Evolutionary conservation across 2,113 vertebrate species (phyloP).

Genomic region (Podocnemis expansa): DNA sequence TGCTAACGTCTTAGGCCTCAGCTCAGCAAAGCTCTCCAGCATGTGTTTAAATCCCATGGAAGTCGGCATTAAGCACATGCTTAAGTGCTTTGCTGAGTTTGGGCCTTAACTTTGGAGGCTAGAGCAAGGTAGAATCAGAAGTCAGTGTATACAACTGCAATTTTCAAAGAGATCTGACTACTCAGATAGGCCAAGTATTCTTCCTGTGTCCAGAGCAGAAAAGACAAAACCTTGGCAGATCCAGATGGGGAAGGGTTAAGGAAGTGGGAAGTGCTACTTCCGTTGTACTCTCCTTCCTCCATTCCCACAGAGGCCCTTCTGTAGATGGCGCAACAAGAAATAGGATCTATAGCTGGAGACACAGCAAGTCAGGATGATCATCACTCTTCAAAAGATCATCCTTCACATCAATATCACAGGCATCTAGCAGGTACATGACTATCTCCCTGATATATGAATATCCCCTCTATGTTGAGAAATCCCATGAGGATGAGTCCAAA

Average conservation of each 20-base stretch:
- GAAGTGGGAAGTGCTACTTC: not conserved
- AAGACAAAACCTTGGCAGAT: not conserved
- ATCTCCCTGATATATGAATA: not conserved
- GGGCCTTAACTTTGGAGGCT: not conserved
- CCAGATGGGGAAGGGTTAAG: not conserved
- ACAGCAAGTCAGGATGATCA: not conserved
- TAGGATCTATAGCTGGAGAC: not conserved
- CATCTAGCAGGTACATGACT: not conserved
- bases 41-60: not conserved
- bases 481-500: not conserved
- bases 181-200: not conserved
- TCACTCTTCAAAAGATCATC: not conserved
- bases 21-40: not conserved
- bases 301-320: too few relatives aligned
- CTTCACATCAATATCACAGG: not conserved
- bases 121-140: not conserved
- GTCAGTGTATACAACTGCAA: not conserved
- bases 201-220: fast-evolving
- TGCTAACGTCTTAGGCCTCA: not conserved
- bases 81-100: not conserved
- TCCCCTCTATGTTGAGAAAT: not conserved
- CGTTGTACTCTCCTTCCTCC: too few relatives aligned
- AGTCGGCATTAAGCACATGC: fast-evolving
- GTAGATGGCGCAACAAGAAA: not conserved
- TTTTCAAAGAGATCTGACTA: not conserved